Base-by-base conservation (phyloP, 1,140 invertebrate species). In the Phthorimaea operculella region DNA sequence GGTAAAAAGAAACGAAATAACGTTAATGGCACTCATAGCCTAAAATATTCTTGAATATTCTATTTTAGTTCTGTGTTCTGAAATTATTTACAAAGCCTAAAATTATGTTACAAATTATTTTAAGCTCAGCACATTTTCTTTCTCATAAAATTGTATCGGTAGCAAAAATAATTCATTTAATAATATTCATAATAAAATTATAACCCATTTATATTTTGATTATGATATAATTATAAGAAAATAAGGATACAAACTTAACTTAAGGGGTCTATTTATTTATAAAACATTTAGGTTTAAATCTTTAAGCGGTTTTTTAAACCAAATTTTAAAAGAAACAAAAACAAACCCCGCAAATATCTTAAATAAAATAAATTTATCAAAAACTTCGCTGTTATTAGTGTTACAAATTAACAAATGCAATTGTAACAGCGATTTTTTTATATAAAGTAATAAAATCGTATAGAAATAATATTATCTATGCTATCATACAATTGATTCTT, bases 11-110 rank as follows among this genome's bases (percentile, higher is more conserved):
- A 72, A 76, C 66, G 63, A 68, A 66, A 67, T 74, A 72, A 68
- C 68, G 64, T 78, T 76, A 81, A 83, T 83, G 80, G 80, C 80
- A 83, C 80, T 79, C 72, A 76, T 76, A 79, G 80, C 80, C 80
- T 83, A 75, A 65, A 76, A 69, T 79, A 77, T 76, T 76, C 66
- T 57, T n/a, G 36, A 39, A 39, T 39, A 39, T 10, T 39, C 21
- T 28, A 28, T 39, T 39, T 39, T 9, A 39, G 36, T 9, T 39
- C 21, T 28, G 36, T 39, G 10, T 39, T 39, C n/a, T 12, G n/a
- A 12, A 39, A 39, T 39, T 39, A 39, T 39, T 39, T 39, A 39
- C 36, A 39, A 4, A 28, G 21, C 21, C 6, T 28, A 28, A 28
- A 28, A 28, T 28, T 28, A 28, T 28, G 21, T 28, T 28, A 28